Percentiles rank a stretch among this genome's conserved stretches.
These are phyloP conservation scores for Channallabes apus DNA, from an alignment of 2,797 vertebrate genomes.

Conservation along the genomic window DNA sequence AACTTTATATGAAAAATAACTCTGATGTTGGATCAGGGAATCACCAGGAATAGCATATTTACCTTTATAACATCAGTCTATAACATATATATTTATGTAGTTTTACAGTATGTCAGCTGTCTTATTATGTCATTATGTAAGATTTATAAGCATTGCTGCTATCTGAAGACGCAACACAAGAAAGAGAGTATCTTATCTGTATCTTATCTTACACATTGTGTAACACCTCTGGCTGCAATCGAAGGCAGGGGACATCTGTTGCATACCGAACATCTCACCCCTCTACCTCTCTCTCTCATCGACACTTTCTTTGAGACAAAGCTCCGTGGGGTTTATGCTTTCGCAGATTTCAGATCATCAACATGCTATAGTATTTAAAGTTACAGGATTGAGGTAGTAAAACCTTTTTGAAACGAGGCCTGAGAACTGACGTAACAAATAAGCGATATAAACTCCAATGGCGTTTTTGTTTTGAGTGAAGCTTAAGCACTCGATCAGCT, in stretches of 20 bases:
- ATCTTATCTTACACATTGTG: neutral
- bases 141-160: neutral
- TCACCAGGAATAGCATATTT: neutral
- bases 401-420: conserved; percentile 4
- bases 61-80: neutral
- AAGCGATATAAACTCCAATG: conserved; percentile 35
- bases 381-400: neutral
- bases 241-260: neutral
- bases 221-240: neutral
- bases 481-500: conserved; percentile 27
- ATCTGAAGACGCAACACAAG: neutral
- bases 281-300: neutral
- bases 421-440: conserved; percentile 21
- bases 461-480: neutral
- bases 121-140: neutral
- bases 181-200: neutral
- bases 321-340: neutral
- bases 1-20: neutral
- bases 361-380: neutral
- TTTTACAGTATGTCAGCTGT: neutral
- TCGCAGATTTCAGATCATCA: neutral
- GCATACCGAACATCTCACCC: neutral
- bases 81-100: neutral
- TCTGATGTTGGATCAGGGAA: neutral
- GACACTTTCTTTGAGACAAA: neutral